Base-by-base conservation (phyloP, 2,113 vertebrate species). In the Tapirus terrestris region DNA sequence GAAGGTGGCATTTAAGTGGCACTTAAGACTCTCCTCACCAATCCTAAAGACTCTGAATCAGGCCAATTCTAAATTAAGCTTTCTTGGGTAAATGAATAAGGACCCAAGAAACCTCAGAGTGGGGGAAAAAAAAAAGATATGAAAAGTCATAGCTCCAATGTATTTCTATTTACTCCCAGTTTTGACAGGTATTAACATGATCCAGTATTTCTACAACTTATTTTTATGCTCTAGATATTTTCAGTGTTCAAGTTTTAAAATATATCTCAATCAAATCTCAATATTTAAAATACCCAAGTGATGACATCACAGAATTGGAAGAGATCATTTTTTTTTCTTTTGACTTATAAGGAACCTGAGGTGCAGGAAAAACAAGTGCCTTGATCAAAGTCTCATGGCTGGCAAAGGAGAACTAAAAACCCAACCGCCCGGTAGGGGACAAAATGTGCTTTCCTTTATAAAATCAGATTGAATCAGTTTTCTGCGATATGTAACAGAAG, bases 1-100 rank as follows among this genome's bases (percentile, higher is more conserved):
- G 96, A 97, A 98, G 95, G 97, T 98, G 98, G 97, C 97, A 97
- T 95, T 98, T 98, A 98, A 98, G 96, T 90, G 91, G 95, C 65
- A 97, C 89, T 98, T 95, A 95, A 75, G 95, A 68, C 12, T 84
- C 87, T 96, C 80, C 56, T 90, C 89, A 95, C 97, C 97, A 97
- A 97, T 96, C 91, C 83, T 90, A 94, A 96, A 97, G 95, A 77
- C 94, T 97, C 82, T 83, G 95, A 97, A 97, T 86, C 79, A 77
- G 88, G 94, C 97, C 96, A 96, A 94, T 96, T 96, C 98, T 98
- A 98, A 98, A 98, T 98, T 98, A 96, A 98, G 94, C 94, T 91
- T 97, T 92, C 97, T 89, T 95, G 86, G 83, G 96, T 89, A 98
- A 97, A 97, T 98, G 97, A 98, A 95, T 97, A 91, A 97, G 96